These are phyloP conservation scores for Dusona sp. DNA, from an alignment of 2,888 invertebrate genomes.

Conservation along the genomic window DNA sequence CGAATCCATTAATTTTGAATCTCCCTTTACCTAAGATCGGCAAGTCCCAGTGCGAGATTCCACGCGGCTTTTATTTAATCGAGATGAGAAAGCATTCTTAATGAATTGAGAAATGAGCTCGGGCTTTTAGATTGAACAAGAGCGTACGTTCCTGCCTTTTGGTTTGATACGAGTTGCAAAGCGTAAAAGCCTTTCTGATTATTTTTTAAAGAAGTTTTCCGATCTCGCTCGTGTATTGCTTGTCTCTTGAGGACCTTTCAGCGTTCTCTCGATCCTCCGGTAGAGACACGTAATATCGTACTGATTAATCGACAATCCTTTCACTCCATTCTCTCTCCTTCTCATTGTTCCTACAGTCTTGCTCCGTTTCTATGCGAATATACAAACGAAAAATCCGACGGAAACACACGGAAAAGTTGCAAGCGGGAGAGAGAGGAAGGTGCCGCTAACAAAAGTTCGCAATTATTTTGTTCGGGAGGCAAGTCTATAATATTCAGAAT, in stretches of 20 bases:
- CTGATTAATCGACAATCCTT: slow-evolving; percentile 58
- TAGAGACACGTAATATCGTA: slow-evolving; percentile 55
- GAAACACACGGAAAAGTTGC: background rate
- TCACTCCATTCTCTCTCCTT: slow-evolving; percentile 42
- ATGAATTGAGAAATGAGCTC: slow-evolving; percentile 63
- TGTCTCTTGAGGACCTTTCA: slow-evolving; percentile 26
- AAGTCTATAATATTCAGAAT: background rate
- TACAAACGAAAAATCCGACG: too few species aligned
- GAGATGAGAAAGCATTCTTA: slow-evolving; percentile 64
- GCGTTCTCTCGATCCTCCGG: slow-evolving; percentile 9
- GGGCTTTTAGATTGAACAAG: slow-evolving; percentile 42
- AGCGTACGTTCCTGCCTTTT: slow-evolving; percentile 15
- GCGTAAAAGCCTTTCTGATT: slow-evolving; percentile 69
- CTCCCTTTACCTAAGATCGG: background rate
- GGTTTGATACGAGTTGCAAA: slow-evolving; percentile 16
- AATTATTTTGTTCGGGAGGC: too few species aligned
- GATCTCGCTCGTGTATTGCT: slow-evolving; percentile 45
- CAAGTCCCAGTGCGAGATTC: background rate
- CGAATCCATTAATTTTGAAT: background rate
- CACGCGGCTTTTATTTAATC: slow-evolving; percentile 35
- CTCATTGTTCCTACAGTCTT: slow-evolving; percentile 6
- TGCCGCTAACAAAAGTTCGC: background rate
- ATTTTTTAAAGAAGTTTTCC: slow-evolving; percentile 74
- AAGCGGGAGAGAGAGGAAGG: background rate
- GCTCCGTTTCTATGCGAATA: background rate